phyloP scores from a whole-genome alignment of 2,797 vertebrate species.

The Xerus rutilus region DNA sequence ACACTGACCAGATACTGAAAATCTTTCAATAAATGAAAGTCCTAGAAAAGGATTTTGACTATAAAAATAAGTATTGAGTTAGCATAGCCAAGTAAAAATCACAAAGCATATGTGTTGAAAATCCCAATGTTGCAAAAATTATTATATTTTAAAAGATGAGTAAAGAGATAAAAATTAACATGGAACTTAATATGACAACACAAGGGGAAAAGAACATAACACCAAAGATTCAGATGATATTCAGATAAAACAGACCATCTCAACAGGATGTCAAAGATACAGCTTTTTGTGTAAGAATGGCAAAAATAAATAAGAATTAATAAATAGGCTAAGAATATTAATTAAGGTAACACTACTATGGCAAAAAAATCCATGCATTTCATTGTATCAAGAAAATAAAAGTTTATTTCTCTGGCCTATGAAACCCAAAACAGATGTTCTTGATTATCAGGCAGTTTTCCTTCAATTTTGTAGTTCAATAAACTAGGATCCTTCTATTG shows the following conservation, averaged over 20 bases:
- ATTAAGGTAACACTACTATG: background rate
- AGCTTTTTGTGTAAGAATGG: background rate
- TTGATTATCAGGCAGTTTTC: background rate
- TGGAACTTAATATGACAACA: background rate
- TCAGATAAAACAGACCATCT: constrained; percentile 12
- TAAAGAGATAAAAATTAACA: constrained; percentile 25
- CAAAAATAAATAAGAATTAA: background rate
- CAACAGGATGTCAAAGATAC: background rate
- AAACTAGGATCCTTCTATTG: background rate
- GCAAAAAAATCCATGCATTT: background rate
- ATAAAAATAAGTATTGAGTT: background rate
- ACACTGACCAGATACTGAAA: background rate
- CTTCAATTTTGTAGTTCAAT: background rate
- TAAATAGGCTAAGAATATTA: background rate
- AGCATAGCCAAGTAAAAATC: background rate
- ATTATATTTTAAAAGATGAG: background rate
- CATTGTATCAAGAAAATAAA: background rate
- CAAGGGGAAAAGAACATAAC: background rate
- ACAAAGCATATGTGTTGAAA: background rate
- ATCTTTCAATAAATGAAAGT: background rate
- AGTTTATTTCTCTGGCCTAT: background rate
- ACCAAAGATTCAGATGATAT: background rate
- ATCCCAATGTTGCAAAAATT: background rate
- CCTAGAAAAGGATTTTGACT: background rate
- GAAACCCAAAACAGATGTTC: constrained; percentile 10